Conservation (phyloP, 1,140 invertebrate genomes). For the Eriocheir sinensis region DNA sequence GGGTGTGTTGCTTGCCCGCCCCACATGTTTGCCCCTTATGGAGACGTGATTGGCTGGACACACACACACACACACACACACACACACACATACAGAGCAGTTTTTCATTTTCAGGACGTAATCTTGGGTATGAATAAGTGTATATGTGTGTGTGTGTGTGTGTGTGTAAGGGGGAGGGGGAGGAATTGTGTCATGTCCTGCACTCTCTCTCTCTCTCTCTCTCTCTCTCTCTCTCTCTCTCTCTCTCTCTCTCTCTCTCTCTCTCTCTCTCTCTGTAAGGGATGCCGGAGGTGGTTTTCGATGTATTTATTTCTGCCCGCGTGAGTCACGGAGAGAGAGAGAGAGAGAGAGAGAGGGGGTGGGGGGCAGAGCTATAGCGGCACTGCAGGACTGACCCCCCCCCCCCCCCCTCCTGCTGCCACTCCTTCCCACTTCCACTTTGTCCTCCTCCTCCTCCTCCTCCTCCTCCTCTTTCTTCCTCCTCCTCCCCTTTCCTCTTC, state of each 20-base stretch:
- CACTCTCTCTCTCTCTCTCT: constrained; percentile 44
- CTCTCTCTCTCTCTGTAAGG: constrained; percentile 42
- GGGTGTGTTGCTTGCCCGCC: not conserved
- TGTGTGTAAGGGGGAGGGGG: no score
- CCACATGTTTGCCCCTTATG: not conserved
- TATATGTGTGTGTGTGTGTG: not conserved
- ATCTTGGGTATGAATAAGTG: not conserved
- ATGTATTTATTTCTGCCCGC: not conserved
- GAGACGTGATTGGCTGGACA: not conserved
- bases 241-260: constrained; percentile 50
- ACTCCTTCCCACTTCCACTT: not conserved
- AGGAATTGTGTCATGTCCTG: not conserved
- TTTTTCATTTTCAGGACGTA: not conserved
- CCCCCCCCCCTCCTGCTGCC: no score
- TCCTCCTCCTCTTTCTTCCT: no score
- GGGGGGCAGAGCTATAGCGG: not conserved
- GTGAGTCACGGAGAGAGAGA: not conserved
- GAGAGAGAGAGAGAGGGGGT: constrained; percentile 1
- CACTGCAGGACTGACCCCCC: not conserved
- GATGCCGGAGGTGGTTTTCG: not conserved
- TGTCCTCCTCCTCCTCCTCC: not conserved
- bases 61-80: no score
- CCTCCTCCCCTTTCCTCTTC: not conserved
- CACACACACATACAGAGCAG: not conserved
- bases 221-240: constrained; percentile 49